Base-by-base conservation (phyloP, 1,140 invertebrate genomes). In the Brachionus paranguensis region DNA sequence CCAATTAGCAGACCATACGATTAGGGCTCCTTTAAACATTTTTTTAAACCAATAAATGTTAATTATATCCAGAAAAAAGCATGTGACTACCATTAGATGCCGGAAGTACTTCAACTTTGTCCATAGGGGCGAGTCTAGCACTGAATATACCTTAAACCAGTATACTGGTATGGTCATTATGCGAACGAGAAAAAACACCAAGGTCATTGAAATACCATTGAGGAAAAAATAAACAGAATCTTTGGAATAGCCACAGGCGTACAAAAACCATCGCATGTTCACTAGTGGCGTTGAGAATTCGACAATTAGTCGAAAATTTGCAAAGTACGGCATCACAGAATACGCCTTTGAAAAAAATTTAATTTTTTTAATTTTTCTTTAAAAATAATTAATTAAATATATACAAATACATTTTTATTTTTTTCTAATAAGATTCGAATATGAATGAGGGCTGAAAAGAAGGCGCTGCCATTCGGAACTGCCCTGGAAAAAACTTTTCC, bases 271-370 rank as follows among this genome's bases (percentile, higher is more conserved):
- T 85, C 88, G 86, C 70, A 87, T 85, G 84, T 89, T 88, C n/a
- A 89, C 87, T 85, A 88, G 88, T 27, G 88, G 87, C 74, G 88
- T 89, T 53, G 88, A 89, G 79, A 89, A 87, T 86, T 89, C 88
- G 68, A 88, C 88, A 3, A 89, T 84, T 20, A 89, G 84, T 47
- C 88, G 85, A 83, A 87, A 87, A 84, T 88, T 89, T 10, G 88
- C 88, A 87, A 89, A 89, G 84, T 87, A 88, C 60, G 86, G 85
- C 64, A 88, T 85, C 2, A 87, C 86, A 43, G 87, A 86, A 85
- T 86, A 88, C 2, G 86, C 86, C 87, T 88, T 85, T 60, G 86
- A 37, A 47, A 43, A 68, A 33, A 37, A 68, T 12, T 10, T 43
- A 43, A 43, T 33, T 14, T 33, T 37, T 12, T 3, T 5, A 68